Evolutionary conservation across 2,888 invertebrate species (phyloP).

Genomic region (Lasioglossum morio): DNA sequence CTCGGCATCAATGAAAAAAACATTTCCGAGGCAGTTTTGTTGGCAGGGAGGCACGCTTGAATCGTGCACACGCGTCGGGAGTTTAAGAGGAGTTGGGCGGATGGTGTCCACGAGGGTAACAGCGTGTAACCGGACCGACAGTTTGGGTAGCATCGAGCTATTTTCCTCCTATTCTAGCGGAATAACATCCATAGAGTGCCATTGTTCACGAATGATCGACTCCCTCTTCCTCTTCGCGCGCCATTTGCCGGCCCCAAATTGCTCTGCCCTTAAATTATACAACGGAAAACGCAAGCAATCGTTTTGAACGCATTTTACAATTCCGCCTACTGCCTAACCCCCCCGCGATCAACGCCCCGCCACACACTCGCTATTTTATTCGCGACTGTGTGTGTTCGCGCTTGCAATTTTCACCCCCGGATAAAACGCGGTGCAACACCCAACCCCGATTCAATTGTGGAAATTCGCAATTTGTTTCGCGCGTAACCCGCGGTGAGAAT

Average conservation of each 20-base stretch:
- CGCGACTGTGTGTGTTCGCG: neutral
- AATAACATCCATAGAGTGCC: slow-evolving; percentile 49
- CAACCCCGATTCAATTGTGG: neutral
- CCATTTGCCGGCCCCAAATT: slow-evolving; percentile 14
- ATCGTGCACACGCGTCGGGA: slow-evolving; percentile 19
- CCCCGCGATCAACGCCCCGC: too few relatives aligned
- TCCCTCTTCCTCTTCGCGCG: neutral
- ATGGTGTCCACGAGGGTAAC: slow-evolving; percentile 33
- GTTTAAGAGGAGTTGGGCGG: slow-evolving; percentile 14
- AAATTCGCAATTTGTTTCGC: slow-evolving; percentile 7
- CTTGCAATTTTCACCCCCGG: neutral
- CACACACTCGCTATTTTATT: neutral
- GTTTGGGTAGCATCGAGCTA: slow-evolving; percentile 34
- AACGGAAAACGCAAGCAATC: slow-evolving; percentile 18
- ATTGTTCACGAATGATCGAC: slow-evolving; percentile 51
- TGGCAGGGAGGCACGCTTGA: neutral
- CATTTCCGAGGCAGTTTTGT: slow-evolving; percentile 3
- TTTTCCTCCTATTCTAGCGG: slow-evolving; percentile 38
- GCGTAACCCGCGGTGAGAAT: neutral
- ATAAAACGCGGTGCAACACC: neutral
- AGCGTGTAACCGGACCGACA: slow-evolving; percentile 39
- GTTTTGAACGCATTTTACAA: neutral
- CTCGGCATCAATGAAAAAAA: neutral
- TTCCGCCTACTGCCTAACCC: neutral
- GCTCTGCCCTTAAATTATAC: slow-evolving; percentile 29